Evolutionary conservation across 1,140 invertebrate species (phyloP).

Genomic region (Parapsyche elsis): DNA sequence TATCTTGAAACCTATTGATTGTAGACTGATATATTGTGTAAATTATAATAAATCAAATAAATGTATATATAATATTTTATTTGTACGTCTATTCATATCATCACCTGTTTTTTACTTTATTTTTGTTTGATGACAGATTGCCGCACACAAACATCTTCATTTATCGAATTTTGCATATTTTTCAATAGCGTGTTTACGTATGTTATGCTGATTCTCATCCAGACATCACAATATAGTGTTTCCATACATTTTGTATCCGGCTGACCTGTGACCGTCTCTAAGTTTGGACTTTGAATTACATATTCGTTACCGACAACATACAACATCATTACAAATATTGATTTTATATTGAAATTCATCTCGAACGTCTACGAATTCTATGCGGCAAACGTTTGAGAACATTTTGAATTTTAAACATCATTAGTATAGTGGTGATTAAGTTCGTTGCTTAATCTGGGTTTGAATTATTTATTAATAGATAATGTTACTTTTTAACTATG

Average conservation of each 20-base stretch:
- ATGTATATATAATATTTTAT: not conserved
- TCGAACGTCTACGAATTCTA: too few species aligned
- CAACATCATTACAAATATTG: too few species aligned
- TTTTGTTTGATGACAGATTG: too few species aligned
- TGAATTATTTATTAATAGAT: too few species aligned
- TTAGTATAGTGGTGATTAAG: too few species aligned
- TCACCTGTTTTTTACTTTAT: not conserved
- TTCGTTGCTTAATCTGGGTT: too few species aligned
- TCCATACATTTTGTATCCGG: not conserved
- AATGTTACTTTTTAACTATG: not conserved
- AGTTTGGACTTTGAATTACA: constrained; percentile 48
- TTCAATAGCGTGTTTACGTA: not conserved
- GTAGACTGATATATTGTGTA: not conserved
- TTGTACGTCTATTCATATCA: not conserved
- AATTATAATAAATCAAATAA: not conserved
- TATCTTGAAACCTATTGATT: not conserved
- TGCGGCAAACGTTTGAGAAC: too few species aligned
- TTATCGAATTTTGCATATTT: not conserved
- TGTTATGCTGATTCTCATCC: not conserved
- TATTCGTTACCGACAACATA: not conserved
- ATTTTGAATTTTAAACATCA: too few species aligned
- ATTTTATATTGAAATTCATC: too few species aligned
- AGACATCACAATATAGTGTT: not conserved
- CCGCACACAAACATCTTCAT: too few species aligned
- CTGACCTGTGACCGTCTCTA: not conserved